Percentiles rank a stretch among this genome's conserved stretches.
Conservation (phyloP, 1,140 invertebrate genomes). For the Oedothorax gibbosus region DNA sequence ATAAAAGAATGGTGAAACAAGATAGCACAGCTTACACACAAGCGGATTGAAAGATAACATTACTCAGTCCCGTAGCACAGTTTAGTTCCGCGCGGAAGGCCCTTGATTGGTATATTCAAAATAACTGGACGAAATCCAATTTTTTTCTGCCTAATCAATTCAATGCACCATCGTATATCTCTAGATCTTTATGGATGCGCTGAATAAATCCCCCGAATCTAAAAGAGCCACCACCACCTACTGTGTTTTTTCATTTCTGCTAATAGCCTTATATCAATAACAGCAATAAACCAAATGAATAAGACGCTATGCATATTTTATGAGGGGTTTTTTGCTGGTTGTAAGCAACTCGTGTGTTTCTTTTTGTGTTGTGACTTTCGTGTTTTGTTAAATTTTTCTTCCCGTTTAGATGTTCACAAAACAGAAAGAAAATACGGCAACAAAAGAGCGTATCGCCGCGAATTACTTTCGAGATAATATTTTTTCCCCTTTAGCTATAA, state of each 20-base stretch:
- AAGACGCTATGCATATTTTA: slow-evolving; percentile 27
- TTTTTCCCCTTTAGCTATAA: neutral
- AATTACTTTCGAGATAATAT: slow-evolving; percentile 37
- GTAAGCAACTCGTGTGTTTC: neutral
- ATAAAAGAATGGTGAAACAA: slow-evolving; percentile 43
- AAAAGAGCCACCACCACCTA: slow-evolving; percentile 2
- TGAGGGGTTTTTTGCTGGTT: neutral
- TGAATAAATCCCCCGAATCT: neutral
- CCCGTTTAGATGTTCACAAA: neutral
- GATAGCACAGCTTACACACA: slow-evolving; percentile 29
- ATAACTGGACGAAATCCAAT: slow-evolving; percentile 58
- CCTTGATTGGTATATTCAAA: slow-evolving; percentile 59
- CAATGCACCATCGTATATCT: slow-evolving; percentile 40
- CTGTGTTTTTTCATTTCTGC: neutral
- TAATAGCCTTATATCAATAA: slow-evolving; percentile 38
- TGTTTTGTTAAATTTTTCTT: neutral
- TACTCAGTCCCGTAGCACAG: slow-evolving; percentile 14
- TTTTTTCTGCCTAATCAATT: slow-evolving; percentile 54
- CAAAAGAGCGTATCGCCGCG: slow-evolving; percentile 9
- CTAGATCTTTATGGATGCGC: slow-evolving; percentile 44
- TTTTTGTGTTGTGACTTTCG: neutral
- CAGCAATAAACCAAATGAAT: slow-evolving; percentile 33
- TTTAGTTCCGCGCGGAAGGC: slow-evolving; percentile 45
- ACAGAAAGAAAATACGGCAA: slow-evolving; percentile 12
- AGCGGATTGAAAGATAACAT: slow-evolving; percentile 46